Conservation (phyloP, 2,797 vertebrate genomes). For the Coregonus sp. region DNA sequence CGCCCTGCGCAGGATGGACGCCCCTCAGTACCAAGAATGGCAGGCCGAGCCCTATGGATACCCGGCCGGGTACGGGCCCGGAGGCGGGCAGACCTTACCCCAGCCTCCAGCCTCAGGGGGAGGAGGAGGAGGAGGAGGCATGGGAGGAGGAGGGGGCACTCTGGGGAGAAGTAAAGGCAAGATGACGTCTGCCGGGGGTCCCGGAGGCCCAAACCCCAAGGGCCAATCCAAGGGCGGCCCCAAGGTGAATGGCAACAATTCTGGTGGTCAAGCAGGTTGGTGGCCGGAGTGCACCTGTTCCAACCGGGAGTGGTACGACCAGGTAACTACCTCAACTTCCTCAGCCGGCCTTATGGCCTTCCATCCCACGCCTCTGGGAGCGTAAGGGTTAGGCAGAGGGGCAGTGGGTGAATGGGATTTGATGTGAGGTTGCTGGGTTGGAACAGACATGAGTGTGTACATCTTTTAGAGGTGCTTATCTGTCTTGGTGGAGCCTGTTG, state of each 20-base stretch:
- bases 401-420: constrained; percentile 30
- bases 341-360: constrained; percentile 43
- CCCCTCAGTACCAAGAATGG: constrained; percentile 94
- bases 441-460: constrained; percentile 33
- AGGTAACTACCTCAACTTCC: constrained; percentile 80
- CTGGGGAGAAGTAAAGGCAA: constrained; percentile 94
- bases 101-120: constrained; percentile 81
- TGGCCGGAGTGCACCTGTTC: constrained; percentile 99
- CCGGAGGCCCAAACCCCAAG: constrained; percentile 90
- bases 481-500: constrained; percentile 34
- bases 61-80: constrained; percentile 82
- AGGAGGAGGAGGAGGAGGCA: constrained; percentile 73
- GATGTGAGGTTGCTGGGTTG: no score
- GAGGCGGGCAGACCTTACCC: constrained; percentile 87
- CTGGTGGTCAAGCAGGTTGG: constrained; percentile 87
- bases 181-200: constrained; percentile 88
- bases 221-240: constrained; percentile 86
- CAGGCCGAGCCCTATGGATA: constrained; percentile 88
- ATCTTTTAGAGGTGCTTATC: constrained; percentile 39
- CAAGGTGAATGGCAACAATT: constrained; percentile 96
- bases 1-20: constrained; percentile 94
- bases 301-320: constrained; percentile 98
- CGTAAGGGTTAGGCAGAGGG: constrained; percentile 23
- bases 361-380: constrained; percentile 40
- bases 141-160: constrained; percentile 83